phyloP scores from a whole-genome alignment of 2,797 vertebrate species.

The Eleutherodactylus coqui region DNA sequence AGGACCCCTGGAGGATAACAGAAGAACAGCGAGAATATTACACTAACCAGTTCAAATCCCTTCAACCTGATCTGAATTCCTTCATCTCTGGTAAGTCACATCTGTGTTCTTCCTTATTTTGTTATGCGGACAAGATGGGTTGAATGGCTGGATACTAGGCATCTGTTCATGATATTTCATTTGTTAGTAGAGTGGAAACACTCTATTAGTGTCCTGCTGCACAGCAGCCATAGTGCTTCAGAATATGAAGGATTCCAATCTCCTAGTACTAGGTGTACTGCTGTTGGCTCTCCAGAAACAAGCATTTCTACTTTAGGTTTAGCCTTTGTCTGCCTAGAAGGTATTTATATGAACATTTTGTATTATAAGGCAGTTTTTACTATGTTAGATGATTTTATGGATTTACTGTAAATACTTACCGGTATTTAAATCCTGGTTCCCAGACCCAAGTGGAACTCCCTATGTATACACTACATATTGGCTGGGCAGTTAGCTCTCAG shows the following conservation, averaged over 20 bases:
- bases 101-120: not conserved
- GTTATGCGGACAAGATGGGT: too few species aligned
- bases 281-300: not conserved
- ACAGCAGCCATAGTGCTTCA: not conserved
- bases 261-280: not conserved
- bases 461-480: too few species aligned
- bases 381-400: too few species aligned
- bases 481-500: too few species aligned
- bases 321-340: not conserved
- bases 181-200: not conserved
- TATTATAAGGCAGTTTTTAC: too few species aligned
- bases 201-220: not conserved
- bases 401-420: not conserved
- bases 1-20: conserved; percentile 96
- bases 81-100: conserved; percentile 86
- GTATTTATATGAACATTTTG: too few species aligned
- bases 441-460: too few species aligned
- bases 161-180: not conserved
- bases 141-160: not conserved
- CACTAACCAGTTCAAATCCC: conserved; percentile 89
- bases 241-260: not conserved
- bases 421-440: not conserved
- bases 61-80: conserved; percentile 89
- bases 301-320: not conserved
- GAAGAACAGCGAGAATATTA: conserved; percentile 96